Evolutionary conservation across 2,888 invertebrate species (phyloP), one percentile per base, ranked within the genome.

Genomic region (Drosophila niveifrons): DNA sequence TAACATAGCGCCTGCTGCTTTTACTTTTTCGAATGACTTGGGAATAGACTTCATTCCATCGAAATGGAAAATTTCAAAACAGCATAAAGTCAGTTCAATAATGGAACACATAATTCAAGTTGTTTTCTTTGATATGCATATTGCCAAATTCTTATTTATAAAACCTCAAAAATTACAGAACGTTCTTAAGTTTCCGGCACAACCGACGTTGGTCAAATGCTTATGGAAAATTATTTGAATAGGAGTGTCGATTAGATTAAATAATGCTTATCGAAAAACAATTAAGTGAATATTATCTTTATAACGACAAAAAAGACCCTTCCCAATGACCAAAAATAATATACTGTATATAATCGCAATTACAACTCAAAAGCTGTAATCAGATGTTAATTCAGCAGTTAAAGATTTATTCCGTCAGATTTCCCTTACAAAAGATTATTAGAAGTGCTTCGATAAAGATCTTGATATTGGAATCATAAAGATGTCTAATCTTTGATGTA

Each of bases 251-350:
- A 53, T 53, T n/a, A 53, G 53, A 41, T 43, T n/a, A 17, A 9
- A 29, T 41, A 29, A 11, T 28, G 15, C 39, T 41, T 52, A 29
- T 28, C 3, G 15, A 15, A 11, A 28, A 11, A 41, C 29, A 11
- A 9, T 15, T 15, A 15, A 41, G 15, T 17, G 3, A 3, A 41
- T 29, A 17, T 53, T 29, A 53, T 53, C 53, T 53, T 53, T 53
- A 53, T 29, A 28, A 4, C 11, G 29, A 39, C 15, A 28, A 53
- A 53, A 53, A 11, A 17, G 10, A 39, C 52, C 28, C n/a, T 36
- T 3, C 3, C 3, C n/a, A 36, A 11, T 36, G n/a, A 11, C 36
- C 3, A 36, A 36, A 36, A 31, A 9, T 23, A 23, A 6, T 1
- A 6, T 4, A 23, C 1, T 23, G 23, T 6, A 23, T 23, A 11